Evolutionary conservation across 2,888 invertebrate genomes (phyloP), one percentile per base, ranked within the genome.

Genomic region (Clitarchus hookeri): DNA sequence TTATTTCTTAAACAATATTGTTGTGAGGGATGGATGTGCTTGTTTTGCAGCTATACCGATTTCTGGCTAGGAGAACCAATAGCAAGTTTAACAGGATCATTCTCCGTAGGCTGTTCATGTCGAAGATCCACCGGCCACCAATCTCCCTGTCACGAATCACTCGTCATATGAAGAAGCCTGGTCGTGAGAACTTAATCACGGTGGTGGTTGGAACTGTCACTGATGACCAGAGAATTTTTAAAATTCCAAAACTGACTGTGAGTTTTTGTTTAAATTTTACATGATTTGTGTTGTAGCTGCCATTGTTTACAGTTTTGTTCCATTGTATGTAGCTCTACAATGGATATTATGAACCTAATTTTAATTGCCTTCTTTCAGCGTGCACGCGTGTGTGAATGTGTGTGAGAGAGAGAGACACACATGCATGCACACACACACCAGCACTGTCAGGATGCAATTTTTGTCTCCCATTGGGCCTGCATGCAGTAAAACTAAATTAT

Each of bases 81-180:
- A 94, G 97, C 90, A 99, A 99, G 93, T 99, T 99, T 93, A 99
- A 99, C 93, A 95, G 95, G 92, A 98, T 99, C 89, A 94, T 99
- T 86, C 92, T 99, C 91, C 97, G 96, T 91, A 95, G 99, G 90
- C 93, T 99, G 90, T 99, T 98, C 92, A 99, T 99, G 99, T 98
- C 98, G 92, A 97, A 96, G 91, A 98, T 96, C 90, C 96, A 99
- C 93, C 94, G 97, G 88, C 98, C 99, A 87, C 98, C 99, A 88
- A 95, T 99, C 90, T 98, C 99, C 6, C 91, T 99, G 89, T 97
- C 98, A 83, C 95, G 97, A 89, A 92, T 99, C 90, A 95, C 94
- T 23, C 95, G 97, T 88, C 95, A 97, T 91, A 96, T 98, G 96
- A 96, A 95, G 90, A 97, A 96, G 91, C 95, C 96, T 89, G 97